These are phyloP conservation scores for Spilarctia lutea DNA, from an alignment of 2,888 invertebrate genomes.

Conservation along the genomic window DNA sequence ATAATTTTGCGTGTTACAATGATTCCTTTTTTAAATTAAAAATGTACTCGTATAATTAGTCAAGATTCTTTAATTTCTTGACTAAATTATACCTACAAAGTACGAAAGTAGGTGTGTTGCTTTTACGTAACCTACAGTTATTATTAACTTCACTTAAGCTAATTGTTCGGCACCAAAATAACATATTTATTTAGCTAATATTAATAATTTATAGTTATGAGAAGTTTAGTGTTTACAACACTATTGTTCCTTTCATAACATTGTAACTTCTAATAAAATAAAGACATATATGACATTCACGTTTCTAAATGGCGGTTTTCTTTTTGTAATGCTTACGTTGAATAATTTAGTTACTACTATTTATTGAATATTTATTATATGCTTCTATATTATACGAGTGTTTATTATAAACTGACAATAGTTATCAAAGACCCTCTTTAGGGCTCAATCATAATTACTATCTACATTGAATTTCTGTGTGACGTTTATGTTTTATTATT, in stretches of 20 bases:
- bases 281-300: conserved; percentile 1
- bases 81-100: not conserved
- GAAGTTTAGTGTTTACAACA: not conserved
- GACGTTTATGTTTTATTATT: not conserved
- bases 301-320: conserved; percentile 6
- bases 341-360: not conserved
- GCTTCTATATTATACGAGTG: not conserved
- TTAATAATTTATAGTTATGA: conserved; percentile 9
- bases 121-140: not conserved
- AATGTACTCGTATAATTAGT: not conserved
- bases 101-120: not conserved
- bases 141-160: conserved; percentile 10
- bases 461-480: not conserved
- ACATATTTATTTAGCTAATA: conserved; percentile 21
- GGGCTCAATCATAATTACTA: not conserved
- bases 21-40: not conserved
- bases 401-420: not conserved
- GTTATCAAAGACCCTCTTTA: not conserved
- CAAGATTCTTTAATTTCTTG: not conserved
- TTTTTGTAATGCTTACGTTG: not conserved
- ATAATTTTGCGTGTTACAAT: conserved; percentile 16
- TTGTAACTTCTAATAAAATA: conserved; percentile 9
- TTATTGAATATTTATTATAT: not conserved
- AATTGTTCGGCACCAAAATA: conserved; percentile 27
- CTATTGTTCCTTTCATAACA: conserved; percentile 18